phyloP scores from a whole-genome alignment of 2,113 vertebrate species.

The Callithrix jacchus region DNA sequence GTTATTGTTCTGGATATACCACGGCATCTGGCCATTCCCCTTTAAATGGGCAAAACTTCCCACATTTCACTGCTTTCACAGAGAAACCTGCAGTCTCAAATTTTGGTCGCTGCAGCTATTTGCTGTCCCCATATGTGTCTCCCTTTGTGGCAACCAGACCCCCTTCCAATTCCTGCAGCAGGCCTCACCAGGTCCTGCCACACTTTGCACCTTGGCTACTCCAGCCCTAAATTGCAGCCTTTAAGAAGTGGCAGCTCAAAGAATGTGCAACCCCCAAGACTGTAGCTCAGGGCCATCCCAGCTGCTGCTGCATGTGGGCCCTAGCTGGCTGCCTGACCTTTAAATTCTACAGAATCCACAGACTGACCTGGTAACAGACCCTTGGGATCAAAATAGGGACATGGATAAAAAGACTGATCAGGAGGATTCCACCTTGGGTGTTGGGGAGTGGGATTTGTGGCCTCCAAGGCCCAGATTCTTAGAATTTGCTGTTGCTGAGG shows the following conservation, averaged over 20 bases:
- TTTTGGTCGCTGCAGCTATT: neutral
- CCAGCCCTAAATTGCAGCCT: neutral
- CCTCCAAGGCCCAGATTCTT: neutral
- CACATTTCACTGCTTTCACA: neutral
- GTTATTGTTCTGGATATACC: neutral
- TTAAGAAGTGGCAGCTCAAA: neutral
- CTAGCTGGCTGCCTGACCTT: neutral
- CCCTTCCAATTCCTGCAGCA: neutral
- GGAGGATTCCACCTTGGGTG: neutral
- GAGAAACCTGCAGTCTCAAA: neutral
- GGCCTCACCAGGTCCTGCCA: neutral
- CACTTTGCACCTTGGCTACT: neutral
- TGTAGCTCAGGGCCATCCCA: constrained; percentile 35
- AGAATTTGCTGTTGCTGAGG: constrained; percentile 63
- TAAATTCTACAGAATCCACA: neutral
- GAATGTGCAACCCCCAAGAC: constrained; percentile 52
- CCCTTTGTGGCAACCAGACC: neutral
- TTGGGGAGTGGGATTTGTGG: neutral
- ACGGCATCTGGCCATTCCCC: accelerated
- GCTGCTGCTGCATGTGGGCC: constrained; percentile 41
- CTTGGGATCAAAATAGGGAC: neutral
- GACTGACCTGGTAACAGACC: neutral
- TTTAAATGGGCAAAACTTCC: neutral
- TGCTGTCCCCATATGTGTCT: neutral
- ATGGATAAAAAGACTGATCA: neutral